phyloP scores from a whole-genome alignment of 2,797 vertebrate genomes.

The Pitangus sulphuratus region DNA sequence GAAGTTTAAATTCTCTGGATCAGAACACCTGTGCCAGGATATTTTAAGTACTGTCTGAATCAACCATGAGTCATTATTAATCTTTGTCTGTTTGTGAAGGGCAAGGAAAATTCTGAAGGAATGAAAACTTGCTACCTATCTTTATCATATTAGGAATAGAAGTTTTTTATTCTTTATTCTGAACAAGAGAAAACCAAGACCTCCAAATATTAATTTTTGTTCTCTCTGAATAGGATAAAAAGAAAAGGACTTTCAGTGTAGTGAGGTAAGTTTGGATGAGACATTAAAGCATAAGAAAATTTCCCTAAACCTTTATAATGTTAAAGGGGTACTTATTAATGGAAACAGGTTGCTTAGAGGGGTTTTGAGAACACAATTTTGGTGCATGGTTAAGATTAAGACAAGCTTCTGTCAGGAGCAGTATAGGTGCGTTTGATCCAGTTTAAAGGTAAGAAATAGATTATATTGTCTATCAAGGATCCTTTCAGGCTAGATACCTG shows the following conservation, averaged over 20 bases:
- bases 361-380: accelerated
- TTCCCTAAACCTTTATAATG: background rate
- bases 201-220: background rate
- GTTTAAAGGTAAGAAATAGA: background rate
- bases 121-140: background rate
- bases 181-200: background rate
- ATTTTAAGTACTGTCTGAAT: background rate
- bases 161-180: background rate
- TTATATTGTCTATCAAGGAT: background rate
- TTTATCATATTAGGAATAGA: background rate
- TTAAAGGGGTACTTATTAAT: background rate
- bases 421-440: accelerated
- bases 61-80: background rate
- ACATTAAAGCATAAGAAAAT: background rate
- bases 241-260: background rate
- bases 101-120: background rate
- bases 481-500: background rate
- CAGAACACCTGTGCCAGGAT: background rate
- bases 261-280: background rate
- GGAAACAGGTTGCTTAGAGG: background rate
- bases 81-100: background rate
- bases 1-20: background rate
- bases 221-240: background rate
- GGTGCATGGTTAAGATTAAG: background rate
- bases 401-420: background rate